Evolutionary conservation across 2,113 vertebrate genomes (phyloP).

Genomic region (Taxidea taxus): DNA sequence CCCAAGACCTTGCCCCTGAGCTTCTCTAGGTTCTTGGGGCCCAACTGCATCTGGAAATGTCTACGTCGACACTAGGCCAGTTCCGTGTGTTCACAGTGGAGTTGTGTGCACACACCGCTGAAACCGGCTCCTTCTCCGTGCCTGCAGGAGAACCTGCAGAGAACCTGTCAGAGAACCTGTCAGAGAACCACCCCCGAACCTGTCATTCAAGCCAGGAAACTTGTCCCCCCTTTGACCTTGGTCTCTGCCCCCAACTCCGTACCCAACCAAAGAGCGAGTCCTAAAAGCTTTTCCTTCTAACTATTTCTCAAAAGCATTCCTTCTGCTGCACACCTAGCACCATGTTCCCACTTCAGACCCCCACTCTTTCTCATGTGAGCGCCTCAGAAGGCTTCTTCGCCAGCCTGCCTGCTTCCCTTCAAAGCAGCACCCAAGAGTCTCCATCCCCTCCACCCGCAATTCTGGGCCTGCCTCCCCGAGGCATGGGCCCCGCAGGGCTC

Average conservation of each 20-base stretch:
- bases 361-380: neutral
- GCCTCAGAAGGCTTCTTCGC: rapidly evolving
- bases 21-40: neutral
- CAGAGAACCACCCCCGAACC: neutral
- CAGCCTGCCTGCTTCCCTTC: too few species aligned
- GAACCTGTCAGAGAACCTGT: neutral
- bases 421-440: rapidly evolving
- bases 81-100: neutral
- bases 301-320: neutral
- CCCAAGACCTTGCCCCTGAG: neutral
- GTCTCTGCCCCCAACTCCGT: neutral
- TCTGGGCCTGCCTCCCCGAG: too few species aligned
- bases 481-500: rapidly evolving
- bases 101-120: too few species aligned
- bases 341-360: neutral
- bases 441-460: rapidly evolving
- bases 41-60: neutral
- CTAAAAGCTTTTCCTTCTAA: neutral
- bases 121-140: neutral
- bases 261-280: neutral
- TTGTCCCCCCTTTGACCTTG: rapidly evolving
- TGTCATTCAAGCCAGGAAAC: neutral
- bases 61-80: rapidly evolving
- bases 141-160: neutral
- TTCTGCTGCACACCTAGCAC: neutral